Evolutionary conservation across 1,140 invertebrate species (phyloP), one percentile per base, ranked within the genome.

Genomic region (Pachypsylla venusta): DNA sequence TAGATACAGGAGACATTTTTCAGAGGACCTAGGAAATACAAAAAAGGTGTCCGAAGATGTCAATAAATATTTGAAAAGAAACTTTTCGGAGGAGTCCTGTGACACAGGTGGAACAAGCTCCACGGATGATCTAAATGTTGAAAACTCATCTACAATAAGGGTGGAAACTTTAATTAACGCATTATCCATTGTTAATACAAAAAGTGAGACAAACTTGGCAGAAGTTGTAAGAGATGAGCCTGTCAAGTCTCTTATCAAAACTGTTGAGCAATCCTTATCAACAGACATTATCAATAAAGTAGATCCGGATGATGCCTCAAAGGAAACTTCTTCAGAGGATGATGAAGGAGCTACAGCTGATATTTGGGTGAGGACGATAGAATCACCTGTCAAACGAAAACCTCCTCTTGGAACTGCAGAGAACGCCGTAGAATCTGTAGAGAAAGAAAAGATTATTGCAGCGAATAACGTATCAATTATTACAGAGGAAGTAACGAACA

Each of bases 311-410:
- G 42, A 48, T 48, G n/a, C 16, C 16, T 48, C 42, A 3, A 48
- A 19, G 22, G 42, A 48, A n/a, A 48, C 42, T 48, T 48, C 42
- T 19, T 48, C 42, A n/a, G 56, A 58, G 14, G 56, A 22, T 13
- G 66, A 67, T 20, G 64, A 66, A 54, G 65, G 65, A 19, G 66
- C 64, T 22, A 65, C 66, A 2, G 66, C 66, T 5, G 66, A 67
- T 28, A 67, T 67, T 25, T 67, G 66, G 66, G 65, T 67, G 3
- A 48, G 66, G 25, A 61, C 66, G 1, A 67, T 67, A 20, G 66
- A 67, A 19, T 67, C 66, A 1, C 66, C 66, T 2, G 58, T 67
- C 10, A 66, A 66, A 28, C 64, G 62, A 56, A 48, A 48, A 22
- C 42, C 42, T 13, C 53, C 60, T 13, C 40, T 22, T 14, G 54